Base-by-base conservation (phyloP, 2,888 invertebrate genomes). In the Philonicus albiceps region DNA sequence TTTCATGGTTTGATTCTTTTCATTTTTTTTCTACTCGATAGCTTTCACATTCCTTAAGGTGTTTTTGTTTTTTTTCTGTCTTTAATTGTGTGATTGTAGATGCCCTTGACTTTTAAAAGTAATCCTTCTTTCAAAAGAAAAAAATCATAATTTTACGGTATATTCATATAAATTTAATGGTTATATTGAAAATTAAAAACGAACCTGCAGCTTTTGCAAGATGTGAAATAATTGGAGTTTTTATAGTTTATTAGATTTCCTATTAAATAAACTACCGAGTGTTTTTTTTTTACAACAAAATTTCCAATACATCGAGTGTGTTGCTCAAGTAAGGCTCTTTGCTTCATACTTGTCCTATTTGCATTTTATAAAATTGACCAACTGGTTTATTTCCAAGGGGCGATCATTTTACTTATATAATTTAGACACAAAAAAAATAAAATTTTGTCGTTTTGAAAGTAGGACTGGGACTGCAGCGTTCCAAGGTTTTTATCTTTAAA, bases 361-460 rank as follows among this genome's bases (percentile, higher is more conserved):
- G 27, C 64, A 64, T 64, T 19, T 64, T 19, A 64, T 64, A 64
- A n/a, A 8, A 19, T n/a, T 64, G 19, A 1, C 3, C 8, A 22
- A 64, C 22, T 22, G 64, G 27, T 64, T 64, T 64, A 74, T 74
- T 73, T 30, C 30, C 31, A 27, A 16, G 72, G 16, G n/a, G 34
- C 16, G 13, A 30, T 74, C 31, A 19, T 34, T 4, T 30, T 34
- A 74, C 34, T 74, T 74, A 31, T 74, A 30, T 31, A 74, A 31
- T 74, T 34, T 76, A 27, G 8, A 76, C 16, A 76, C 34, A 31
- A 19, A 16, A 76, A 34, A 43, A 76, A 37, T 27, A 76, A 40
- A 76, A 40, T 34, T 22, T 40, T 76, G 37, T 74, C 22, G 27
- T 76, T 76, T 76, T 76, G 76, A 76, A 76, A 76, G 76, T 76